phyloP scores from a whole-genome alignment of 2,888 invertebrate genomes.

The Boloria euphrosyne region DNA sequence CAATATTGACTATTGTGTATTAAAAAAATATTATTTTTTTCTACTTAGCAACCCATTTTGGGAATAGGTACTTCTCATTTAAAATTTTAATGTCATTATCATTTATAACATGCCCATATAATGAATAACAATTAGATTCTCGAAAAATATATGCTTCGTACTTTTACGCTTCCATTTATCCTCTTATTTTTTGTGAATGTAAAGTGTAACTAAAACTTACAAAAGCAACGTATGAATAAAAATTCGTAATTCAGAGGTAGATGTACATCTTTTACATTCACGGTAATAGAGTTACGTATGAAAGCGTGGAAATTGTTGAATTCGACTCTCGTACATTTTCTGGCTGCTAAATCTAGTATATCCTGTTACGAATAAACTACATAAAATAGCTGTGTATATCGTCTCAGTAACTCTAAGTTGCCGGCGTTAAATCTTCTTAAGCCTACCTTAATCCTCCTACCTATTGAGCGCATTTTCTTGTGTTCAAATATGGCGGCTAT shows the following conservation, averaged over 20 bases:
- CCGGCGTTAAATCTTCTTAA: conserved; percentile 49
- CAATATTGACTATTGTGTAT: too few relatives aligned
- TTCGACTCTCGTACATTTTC: conserved; percentile 45
- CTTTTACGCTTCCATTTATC: conserved; percentile 9
- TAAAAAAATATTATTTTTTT: too few relatives aligned
- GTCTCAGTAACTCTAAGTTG: conserved; percentile 47
- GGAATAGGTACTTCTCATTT: too few relatives aligned
- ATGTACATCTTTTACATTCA: conserved; percentile 39
- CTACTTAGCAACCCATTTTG: too few relatives aligned
- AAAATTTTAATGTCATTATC: too few relatives aligned
- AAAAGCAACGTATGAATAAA: conserved; percentile 38
- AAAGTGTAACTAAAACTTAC: conserved; percentile 33
- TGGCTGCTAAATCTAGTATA: conserved; percentile 45
- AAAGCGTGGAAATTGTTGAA: conserved; percentile 44
- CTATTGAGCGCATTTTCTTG: conserved; percentile 42
- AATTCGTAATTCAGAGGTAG: conserved; percentile 42
- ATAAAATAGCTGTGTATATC: conserved; percentile 44
- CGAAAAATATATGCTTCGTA: conserved; percentile 1
- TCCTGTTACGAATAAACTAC: conserved; percentile 48
- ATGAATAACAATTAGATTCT: conserved; percentile 5
- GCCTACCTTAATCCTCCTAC: conserved; percentile 46
- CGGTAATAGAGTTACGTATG: conserved; percentile 43
- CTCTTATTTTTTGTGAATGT: conserved; percentile 19
- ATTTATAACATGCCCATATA: not conserved
- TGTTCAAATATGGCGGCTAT: conserved; percentile 34